These are phyloP conservation scores for Nasonovia ribisnigri DNA, from an alignment of 2,888 invertebrate species.

Conservation along the genomic window DNA sequence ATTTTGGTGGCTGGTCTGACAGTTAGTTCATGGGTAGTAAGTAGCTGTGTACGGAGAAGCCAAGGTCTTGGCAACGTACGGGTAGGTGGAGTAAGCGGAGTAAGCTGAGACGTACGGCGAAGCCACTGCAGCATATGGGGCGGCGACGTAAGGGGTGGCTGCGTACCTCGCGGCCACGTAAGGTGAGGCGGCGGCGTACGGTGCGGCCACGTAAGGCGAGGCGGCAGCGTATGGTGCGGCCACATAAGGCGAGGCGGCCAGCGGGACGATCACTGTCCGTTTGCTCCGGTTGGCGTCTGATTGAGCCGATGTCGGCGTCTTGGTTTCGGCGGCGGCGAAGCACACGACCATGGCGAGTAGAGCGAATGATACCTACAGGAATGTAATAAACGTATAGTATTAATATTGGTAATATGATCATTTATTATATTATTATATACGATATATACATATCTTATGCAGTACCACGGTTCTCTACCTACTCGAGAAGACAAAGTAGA, in stretches of 20 bases:
- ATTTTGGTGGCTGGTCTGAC: background rate
- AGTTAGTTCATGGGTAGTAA: background rate
- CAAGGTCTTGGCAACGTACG: conserved; percentile 30
- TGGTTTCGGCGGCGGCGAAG: background rate
- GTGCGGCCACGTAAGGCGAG: background rate
- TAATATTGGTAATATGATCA: background rate
- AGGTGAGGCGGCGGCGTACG: background rate
- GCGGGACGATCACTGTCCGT: background rate
- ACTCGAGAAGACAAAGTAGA: no score
- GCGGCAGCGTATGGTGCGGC: background rate
- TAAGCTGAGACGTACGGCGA: conserved; percentile 27
- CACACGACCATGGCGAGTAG: conserved; percentile 1
- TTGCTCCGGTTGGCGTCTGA: background rate
- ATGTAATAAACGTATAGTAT: background rate
- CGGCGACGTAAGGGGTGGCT: background rate
- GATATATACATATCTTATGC: no score
- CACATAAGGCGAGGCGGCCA: background rate
- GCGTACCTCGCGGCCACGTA: background rate
- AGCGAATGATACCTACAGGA: background rate
- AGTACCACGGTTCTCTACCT: no score
- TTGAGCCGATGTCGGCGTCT: background rate
- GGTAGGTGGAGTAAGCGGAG: conserved; percentile 8
- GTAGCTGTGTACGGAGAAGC: background rate
- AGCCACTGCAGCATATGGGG: conserved; percentile 24
- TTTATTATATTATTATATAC: no score